Percentiles rank a stretch among this genome's conserved stretches.
Evolutionary conservation across 2,113 vertebrate genomes (phyloP).

Genomic region (Engraulis encrasicolus): DNA sequence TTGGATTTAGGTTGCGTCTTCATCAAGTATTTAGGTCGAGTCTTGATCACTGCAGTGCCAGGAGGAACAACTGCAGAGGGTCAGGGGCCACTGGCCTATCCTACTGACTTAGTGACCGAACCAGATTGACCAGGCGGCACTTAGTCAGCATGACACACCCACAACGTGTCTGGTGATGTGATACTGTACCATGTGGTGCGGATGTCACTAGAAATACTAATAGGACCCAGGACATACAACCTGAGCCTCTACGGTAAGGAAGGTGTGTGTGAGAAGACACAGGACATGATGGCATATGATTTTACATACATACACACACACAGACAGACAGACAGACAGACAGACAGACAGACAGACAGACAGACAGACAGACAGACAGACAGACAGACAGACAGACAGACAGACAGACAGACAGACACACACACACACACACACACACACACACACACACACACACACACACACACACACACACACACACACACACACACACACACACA

Average conservation of each 20-base stretch:
- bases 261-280: background rate
- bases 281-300: background rate
- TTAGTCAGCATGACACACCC: background rate
- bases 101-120: conserved; percentile 30
- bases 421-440: conserved; percentile 7
- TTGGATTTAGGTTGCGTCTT: background rate
- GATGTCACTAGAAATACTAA: background rate
- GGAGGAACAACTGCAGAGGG: background rate
- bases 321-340: background rate
- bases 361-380: background rate
- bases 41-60: too few species aligned
- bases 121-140: background rate
- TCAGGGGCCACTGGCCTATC: background rate
- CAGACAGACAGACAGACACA: background rate
- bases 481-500: background rate
- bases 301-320: background rate
- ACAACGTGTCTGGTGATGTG: background rate
- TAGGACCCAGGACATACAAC: background rate
- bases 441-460: background rate
- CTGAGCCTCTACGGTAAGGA: background rate
- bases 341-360: background rate
- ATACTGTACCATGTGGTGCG: background rate
- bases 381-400: background rate
- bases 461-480: background rate
- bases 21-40: background rate